These are phyloP conservation scores for Xestia sexstrigata DNA, from an alignment of 2,888 invertebrate species.

Conservation along the genomic window DNA sequence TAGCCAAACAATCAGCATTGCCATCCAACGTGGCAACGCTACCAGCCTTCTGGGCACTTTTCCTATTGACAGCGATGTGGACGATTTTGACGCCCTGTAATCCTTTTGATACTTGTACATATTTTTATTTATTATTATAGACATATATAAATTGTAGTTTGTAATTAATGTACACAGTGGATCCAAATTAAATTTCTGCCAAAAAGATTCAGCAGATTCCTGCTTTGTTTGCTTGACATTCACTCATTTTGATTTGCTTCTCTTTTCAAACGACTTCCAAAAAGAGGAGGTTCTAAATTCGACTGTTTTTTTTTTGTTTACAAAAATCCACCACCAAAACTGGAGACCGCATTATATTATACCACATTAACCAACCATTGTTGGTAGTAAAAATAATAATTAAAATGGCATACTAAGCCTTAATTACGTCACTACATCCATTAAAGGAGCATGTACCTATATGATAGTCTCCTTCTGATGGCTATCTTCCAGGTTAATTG, in stretches of 20 bases:
- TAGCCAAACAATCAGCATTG: no score
- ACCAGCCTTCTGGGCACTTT: no score
- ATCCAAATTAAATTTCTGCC: background rate
- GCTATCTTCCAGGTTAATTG: constrained; percentile 63
- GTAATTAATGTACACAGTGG: no score
- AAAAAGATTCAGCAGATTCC: background rate
- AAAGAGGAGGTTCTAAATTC: no score
- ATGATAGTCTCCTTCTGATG: constrained; percentile 47
- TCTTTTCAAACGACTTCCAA: no score
- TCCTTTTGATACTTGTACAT: no score
- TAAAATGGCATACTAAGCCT: constrained; percentile 50
- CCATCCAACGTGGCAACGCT: no score
- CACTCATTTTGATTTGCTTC: no score
- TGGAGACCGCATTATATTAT: constrained; percentile 29
- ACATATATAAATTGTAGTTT: no score
- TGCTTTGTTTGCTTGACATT: background rate
- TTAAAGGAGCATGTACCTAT: constrained; percentile 45
- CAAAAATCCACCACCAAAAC: constrained; percentile 18
- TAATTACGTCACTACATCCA: constrained; percentile 58
- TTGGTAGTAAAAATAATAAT: constrained; percentile 64
- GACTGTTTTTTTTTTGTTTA: background rate
- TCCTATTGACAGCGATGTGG: no score
- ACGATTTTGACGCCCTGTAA: no score
- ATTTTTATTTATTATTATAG: no score
- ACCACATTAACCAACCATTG: constrained; percentile 31